phyloP scores from a whole-genome alignment of 35 echinoderm and acorn worm species.

The Ptychodera flava region DNA sequence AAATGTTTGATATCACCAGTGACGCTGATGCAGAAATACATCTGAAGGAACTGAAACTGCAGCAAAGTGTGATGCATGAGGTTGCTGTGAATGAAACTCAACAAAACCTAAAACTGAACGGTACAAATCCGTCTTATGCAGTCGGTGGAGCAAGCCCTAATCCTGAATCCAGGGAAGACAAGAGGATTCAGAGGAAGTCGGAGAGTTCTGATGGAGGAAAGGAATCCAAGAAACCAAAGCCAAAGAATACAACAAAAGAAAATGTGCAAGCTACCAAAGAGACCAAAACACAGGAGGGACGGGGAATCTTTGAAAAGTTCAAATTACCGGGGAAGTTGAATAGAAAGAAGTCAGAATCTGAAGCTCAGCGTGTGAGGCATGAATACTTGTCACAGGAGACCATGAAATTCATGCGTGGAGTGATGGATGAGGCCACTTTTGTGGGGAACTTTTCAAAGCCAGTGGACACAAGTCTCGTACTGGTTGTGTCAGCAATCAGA shows the following conservation, averaged over 20 bases:
- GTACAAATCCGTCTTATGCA: too few relatives aligned
- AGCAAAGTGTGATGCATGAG: not conserved
- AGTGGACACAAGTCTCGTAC: constrained; percentile 57
- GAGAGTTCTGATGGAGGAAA: not conserved
- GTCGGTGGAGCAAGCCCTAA: too few relatives aligned
- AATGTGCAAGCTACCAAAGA: constrained; percentile 4
- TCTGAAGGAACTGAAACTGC: not conserved
- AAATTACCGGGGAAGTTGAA: not conserved
- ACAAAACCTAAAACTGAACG: too few relatives aligned
- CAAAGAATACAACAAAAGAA: constrained; percentile 13
- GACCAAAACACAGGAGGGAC: not conserved
- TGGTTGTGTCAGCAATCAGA: constrained; percentile 40
- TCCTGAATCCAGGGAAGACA: not conserved
- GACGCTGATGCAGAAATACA: not conserved
- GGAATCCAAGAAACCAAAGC: too few relatives aligned
- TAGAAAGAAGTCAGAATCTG: not conserved
- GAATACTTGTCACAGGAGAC: constrained; percentile 42
- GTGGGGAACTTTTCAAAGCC: constrained; percentile 79
- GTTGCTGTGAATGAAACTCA: not conserved
- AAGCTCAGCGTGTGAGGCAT: not conserved
- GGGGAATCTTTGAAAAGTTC: not conserved
- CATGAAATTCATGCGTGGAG: constrained; percentile 73
- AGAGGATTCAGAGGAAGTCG: too few relatives aligned
- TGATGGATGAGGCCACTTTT: constrained; percentile 85
- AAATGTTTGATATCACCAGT: not conserved